phyloP scores from a whole-genome alignment of 2,797 vertebrate species.

The Neopelma chrysocephalum region DNA sequence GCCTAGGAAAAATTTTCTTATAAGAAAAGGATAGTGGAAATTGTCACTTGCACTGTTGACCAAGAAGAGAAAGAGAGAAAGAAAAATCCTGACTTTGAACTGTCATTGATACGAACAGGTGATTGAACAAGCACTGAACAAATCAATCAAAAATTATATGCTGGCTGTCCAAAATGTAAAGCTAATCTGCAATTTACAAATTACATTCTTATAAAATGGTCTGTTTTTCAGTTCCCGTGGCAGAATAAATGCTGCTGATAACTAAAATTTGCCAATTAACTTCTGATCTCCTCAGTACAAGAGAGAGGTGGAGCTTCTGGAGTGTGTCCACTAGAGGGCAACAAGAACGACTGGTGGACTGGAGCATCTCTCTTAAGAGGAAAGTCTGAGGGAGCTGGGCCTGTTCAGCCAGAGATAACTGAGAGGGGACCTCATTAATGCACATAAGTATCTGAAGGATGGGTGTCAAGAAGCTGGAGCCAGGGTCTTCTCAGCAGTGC shows the following conservation, averaged over 20 bases:
- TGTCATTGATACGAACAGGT: neutral
- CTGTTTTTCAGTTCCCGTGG: neutral
- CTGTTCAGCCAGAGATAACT: neutral
- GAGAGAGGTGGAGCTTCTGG: neutral
- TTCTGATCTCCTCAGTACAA: neutral
- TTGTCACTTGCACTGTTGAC: neutral
- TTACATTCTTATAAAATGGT: neutral
- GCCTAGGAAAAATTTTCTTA: neutral
- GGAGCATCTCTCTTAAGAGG: neutral
- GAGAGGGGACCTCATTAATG: neutral
- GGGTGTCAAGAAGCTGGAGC: neutral
- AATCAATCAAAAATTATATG: neutral
- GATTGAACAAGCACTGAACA: neutral
- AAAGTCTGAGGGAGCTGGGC: neutral
- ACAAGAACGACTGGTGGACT: neutral
- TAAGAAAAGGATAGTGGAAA: neutral
- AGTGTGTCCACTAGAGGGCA: neutral
- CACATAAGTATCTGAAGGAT: neutral
- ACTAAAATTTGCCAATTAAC: neutral
- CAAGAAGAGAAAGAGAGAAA: neutral
- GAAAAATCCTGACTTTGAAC: neutral
- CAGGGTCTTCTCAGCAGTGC: accelerated
- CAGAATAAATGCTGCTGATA: neutral
- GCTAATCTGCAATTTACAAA: neutral
- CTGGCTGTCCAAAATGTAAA: neutral